Base-by-base conservation (phyloP, 2,797 vertebrate species). In the Garrulus glandarius region DNA sequence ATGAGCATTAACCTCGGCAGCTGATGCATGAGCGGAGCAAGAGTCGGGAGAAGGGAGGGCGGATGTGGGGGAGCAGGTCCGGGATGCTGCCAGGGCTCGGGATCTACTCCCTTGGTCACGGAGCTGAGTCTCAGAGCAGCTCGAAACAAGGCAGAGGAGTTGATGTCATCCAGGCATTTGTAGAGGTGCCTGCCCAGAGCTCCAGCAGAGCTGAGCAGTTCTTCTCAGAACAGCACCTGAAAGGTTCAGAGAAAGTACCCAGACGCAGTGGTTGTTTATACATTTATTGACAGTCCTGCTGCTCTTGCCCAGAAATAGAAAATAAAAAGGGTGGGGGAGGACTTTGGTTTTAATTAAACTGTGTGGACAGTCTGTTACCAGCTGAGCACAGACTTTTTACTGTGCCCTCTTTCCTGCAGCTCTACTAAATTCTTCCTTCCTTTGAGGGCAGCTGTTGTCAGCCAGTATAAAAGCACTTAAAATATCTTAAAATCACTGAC, bases 161-260 rank as follows among this genome's bases (percentile, higher is more conserved):
- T 16, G 5, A 7, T 8, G 30, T 1, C 2, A 0, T 15, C 11
- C 10, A 3, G 52, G 41, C 5, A 0, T 27, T 26, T 12, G 23
- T 2, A 20, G 47, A 43, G n/a, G 6, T 69, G 29, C 15, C 41
- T 6, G 18, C 59, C 32, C 41, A 17, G 30, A 72, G 9, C 14
- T 59, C n/a, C 3, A 26, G 64, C 67, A 46, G 20, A 53, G 29
- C 21, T 23, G 30, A 43, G 24, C 30, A 8, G 19, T 32, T 30
- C 61, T 23, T 37, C 41, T 84, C 23, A 9, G n/a, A 55, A n/a
- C 4, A 72, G 30, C 75, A n/a, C 32, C 19, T 43, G 44, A 11
- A 87, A 68, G 22, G 3, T 5, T 49, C 34, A 17, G 6, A 67
- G 67, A 37, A 27, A 49, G 53, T 14, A 15, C 11, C 14, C 47